Evolutionary conservation across 2,797 vertebrate species (phyloP), one percentile per base, ranked within the genome.

Genomic region (Platalea minor): DNA sequence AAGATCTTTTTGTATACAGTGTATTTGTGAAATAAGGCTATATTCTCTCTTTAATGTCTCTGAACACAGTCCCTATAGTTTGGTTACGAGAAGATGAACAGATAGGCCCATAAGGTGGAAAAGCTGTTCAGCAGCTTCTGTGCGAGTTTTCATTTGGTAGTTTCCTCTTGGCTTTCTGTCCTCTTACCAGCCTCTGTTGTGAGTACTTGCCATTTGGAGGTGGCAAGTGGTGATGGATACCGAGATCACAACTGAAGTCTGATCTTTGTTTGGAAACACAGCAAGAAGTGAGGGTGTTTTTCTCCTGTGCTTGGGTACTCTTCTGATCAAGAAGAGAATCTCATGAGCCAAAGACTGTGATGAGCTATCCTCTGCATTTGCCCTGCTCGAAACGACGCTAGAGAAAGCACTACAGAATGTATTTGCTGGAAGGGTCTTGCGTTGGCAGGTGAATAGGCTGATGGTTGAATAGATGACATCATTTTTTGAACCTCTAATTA

Each of bases 401-500:
- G 60, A 43, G 80, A 57, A 51, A 59, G 78, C 60, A 11, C 35
- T 13, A 0, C 19, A 28, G n/a, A 69, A 19, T 26, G 21, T 5
- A 5, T 89, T 57, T 92, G 53, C 72, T 91, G 80, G 63, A 85
- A 89, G 50, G 28, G 39, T 39, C 51, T 69, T 23, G 7, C 28
- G 29, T 54, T 96, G 78, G 85, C 90, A 82, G 77, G 83, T 93
- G 17, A 46, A 86, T 4, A 46, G 70, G 50, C 83, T 53, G 41
- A 24, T 31, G 53, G 12, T 39, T 50, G 69, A 91, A 78, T 5
- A 59, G 48, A 29, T 85, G 80, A 88, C 70, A 79, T 91, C 59
- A 87, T 63, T 82, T 75, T 95, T 57, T 70, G 39, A 65, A 68
- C 60, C 72, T 85, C 90, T 85, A 73, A 90, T 95, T 91, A 94